Conservation (phyloP, 1,140 invertebrate genomes). For the Pseudomyrmex cubaensis region DNA sequence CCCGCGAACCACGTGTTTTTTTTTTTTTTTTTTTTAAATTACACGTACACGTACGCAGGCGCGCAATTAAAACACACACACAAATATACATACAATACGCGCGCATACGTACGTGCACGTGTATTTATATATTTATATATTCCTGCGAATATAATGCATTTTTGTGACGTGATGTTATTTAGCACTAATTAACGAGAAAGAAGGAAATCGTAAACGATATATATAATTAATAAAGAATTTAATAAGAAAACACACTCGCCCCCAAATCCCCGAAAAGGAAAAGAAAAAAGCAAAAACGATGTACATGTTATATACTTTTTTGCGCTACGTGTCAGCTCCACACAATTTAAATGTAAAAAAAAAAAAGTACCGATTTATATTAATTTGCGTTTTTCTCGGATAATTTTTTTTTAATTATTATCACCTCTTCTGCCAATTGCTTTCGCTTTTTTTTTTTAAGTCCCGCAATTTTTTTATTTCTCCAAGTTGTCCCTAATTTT, state of each 20-base stretch:
- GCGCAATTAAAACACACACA: too few relatives aligned
- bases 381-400: slow-evolving; percentile 76
- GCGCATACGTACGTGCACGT: too few relatives aligned
- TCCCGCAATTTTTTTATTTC: slow-evolving; percentile 77
- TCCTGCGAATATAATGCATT: slow-evolving; percentile 89
- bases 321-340: slow-evolving; percentile 77
- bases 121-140: slow-evolving; percentile 88
- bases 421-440: slow-evolving; percentile 81
- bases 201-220: slow-evolving; percentile 69
- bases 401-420: slow-evolving; percentile 76
- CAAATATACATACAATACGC: too few relatives aligned
- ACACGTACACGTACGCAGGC: slow-evolving; percentile 85
- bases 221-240: slow-evolving; percentile 42
- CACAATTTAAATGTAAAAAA: slow-evolving; percentile 40
- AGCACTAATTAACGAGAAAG: slow-evolving; percentile 87
- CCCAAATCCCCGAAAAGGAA: slow-evolving; percentile 61
- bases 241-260: slow-evolving; percentile 31
- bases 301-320: slow-evolving; percentile 70
- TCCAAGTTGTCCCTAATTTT: slow-evolving; percentile 84
- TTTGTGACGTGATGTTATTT: slow-evolving; percentile 93
- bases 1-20: slow-evolving; percentile 79
- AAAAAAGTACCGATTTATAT: slow-evolving; percentile 82
- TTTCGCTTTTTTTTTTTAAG: slow-evolving; percentile 80
- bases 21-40: slow-evolving; percentile 82
- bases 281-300: slow-evolving; percentile 75